Percentiles rank a stretch among this genome's conserved stretches.
Conservation (phyloP, 2,888 invertebrate species). For the Syrista parreyssii region DNA sequence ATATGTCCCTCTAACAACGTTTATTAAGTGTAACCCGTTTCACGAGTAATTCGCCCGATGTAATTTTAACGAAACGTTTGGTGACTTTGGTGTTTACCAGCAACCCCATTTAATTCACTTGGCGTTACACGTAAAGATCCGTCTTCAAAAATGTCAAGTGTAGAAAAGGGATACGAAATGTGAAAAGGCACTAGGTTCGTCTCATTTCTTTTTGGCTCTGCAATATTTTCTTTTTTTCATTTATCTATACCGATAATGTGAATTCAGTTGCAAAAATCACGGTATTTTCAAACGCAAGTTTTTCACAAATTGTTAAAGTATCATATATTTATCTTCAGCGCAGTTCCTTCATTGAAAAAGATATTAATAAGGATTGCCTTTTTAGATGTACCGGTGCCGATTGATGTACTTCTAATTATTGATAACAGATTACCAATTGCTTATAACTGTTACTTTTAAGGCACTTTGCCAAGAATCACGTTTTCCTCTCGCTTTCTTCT, state of each 20-base stretch:
- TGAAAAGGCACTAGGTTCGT: background rate
- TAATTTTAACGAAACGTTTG: background rate
- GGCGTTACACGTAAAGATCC: constrained; percentile 2
- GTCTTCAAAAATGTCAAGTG: constrained; percentile 8
- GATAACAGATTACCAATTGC: background rate
- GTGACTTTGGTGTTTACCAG: background rate
- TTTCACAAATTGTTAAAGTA: background rate
- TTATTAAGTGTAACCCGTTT: background rate
- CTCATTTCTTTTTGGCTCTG: background rate
- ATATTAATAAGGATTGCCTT: background rate
- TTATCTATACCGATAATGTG: background rate
- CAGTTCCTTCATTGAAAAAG: background rate
- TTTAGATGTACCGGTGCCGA: background rate
- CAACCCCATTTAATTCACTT: background rate
- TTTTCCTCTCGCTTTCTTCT: background rate
- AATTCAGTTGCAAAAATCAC: background rate
- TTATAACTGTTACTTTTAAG: background rate
- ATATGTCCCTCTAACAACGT: background rate
- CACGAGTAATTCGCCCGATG: background rate
- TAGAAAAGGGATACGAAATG: constrained; percentile 3
- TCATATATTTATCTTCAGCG: background rate
- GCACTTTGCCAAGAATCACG: background rate
- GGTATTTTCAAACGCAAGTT: background rate
- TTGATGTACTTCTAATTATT: background rate
- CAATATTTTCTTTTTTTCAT: background rate